phyloP scores from a whole-genome alignment of 2,888 invertebrate genomes.

The Teinopalpus imperialis region DNA sequence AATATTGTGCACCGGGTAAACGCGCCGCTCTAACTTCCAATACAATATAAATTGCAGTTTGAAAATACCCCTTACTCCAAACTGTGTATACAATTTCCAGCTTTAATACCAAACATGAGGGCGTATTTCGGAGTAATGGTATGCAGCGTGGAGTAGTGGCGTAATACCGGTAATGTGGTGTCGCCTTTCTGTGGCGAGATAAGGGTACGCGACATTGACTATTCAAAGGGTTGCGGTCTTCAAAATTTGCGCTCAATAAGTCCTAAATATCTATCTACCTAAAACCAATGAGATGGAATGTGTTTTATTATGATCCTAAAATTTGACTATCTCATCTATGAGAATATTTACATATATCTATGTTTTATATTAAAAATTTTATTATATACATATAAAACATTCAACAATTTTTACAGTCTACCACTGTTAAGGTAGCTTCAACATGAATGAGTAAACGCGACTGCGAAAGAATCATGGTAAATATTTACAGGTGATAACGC shows the following conservation, averaged over 20 bases:
- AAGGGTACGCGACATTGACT: slow-evolving; percentile 82
- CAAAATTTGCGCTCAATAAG: slow-evolving; percentile 81
- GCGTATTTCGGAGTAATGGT: slow-evolving; percentile 47
- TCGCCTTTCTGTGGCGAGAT: slow-evolving; percentile 80
- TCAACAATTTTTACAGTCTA: too few relatives aligned
- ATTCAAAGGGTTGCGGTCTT: slow-evolving; percentile 81
- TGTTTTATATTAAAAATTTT: too few relatives aligned
- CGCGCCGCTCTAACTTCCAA: slow-evolving; percentile 72
- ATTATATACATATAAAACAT: too few relatives aligned
- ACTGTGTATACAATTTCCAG: slow-evolving; percentile 58
- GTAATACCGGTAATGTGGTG: slow-evolving; percentile 81
- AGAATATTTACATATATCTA: too few relatives aligned
- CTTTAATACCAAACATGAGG: slow-evolving; percentile 54
- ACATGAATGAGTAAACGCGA: too few relatives aligned
- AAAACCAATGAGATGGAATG: slow-evolving; percentile 35
- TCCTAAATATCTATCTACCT: slow-evolving; percentile 67
- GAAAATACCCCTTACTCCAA: slow-evolving; percentile 70
- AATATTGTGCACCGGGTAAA: slow-evolving; percentile 71
- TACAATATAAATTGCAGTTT: slow-evolving; percentile 82
- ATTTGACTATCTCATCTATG: slow-evolving; percentile 12
- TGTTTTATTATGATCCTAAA: slow-evolving; percentile 19
- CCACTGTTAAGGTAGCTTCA: too few relatives aligned
- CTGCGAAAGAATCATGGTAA: too few relatives aligned
- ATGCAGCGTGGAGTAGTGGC: slow-evolving; percentile 47
- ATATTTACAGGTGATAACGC: too few relatives aligned